Percentiles rank a stretch among this genome's conserved stretches.
phyloP scores from a whole-genome alignment of 2,113 vertebrate species.

The Elephas maximus region DNA sequence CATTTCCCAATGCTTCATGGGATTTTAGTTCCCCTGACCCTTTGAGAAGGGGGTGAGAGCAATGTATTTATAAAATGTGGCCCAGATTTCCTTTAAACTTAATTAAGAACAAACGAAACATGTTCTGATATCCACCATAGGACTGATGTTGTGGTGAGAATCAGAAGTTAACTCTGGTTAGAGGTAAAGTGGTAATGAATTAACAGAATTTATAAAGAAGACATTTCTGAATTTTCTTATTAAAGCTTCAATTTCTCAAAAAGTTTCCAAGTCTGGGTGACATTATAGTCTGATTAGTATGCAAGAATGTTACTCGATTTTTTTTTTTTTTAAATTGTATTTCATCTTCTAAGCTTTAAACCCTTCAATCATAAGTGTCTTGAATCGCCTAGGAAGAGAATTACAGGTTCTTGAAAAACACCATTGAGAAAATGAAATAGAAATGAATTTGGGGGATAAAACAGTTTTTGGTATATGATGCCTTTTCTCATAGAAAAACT shows the following conservation, averaged over 20 bases:
- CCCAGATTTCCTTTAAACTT: not conserved
- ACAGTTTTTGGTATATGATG: not conserved
- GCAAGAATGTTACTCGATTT: not conserved
- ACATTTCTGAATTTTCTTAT: slow-evolving; percentile 1
- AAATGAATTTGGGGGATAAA: not conserved
- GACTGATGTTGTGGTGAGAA: not conserved
- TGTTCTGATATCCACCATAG: not conserved
- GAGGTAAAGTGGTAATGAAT: not conserved
- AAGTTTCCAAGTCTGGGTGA: not conserved
- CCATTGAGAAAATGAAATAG: not conserved
- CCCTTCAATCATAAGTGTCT: not conserved
- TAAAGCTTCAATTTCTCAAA: not conserved
- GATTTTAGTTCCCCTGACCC: not conserved
- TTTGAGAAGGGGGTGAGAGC: not conserved
- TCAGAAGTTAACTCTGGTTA: not conserved
- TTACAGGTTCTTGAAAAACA: not conserved
- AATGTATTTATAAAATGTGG: not conserved
- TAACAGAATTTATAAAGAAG: not conserved
- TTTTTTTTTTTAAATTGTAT: not conserved
- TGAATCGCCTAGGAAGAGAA: not conserved
- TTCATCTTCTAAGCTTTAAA: slow-evolving; percentile 3
- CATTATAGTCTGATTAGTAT: not conserved
- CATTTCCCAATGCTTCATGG: not conserved
- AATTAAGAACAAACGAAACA: not conserved
- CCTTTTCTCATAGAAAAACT: not conserved